phyloP scores from a whole-genome alignment of 2,113 vertebrate species.

The Labeo catla region DNA sequence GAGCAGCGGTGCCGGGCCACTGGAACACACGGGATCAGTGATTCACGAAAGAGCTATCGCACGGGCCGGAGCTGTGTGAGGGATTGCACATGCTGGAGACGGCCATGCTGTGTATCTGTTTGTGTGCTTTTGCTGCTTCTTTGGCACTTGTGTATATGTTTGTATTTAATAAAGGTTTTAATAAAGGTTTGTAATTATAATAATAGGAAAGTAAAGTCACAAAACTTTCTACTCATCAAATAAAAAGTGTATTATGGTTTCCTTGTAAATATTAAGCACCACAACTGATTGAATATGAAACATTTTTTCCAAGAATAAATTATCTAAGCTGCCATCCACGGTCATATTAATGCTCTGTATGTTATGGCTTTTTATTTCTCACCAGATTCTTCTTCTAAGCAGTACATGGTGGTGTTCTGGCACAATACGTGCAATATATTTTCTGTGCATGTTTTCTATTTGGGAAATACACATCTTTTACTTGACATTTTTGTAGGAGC shows the following conservation, averaged over 20 bases:
- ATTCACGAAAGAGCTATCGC: slow-evolving; percentile 74
- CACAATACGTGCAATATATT: neutral
- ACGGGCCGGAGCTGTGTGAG: slow-evolving; percentile 58
- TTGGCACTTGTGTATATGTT: neutral
- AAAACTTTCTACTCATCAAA: neutral
- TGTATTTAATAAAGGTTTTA: too few species aligned
- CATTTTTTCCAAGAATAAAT: neutral
- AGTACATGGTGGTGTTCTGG: neutral
- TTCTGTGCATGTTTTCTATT: neutral
- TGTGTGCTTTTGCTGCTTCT: slow-evolving; percentile 33
- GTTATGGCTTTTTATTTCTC: neutral
- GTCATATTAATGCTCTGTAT: neutral
- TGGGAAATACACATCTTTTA: neutral
- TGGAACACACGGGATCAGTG: slow-evolving; percentile 70
- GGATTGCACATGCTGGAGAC: slow-evolving; percentile 55
- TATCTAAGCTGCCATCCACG: neutral
- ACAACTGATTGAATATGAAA: neutral
- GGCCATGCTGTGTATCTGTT: slow-evolving; percentile 32
- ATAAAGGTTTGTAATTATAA: too few species aligned
- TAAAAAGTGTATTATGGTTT: neutral
- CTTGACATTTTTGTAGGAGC: neutral
- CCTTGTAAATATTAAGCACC: neutral
- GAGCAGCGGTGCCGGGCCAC: slow-evolving; percentile 72
- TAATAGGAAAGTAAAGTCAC: neutral
- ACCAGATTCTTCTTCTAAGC: neutral